Evolutionary conservation across 2,888 invertebrate species (phyloP).

Genomic region (Bibio marci): DNA sequence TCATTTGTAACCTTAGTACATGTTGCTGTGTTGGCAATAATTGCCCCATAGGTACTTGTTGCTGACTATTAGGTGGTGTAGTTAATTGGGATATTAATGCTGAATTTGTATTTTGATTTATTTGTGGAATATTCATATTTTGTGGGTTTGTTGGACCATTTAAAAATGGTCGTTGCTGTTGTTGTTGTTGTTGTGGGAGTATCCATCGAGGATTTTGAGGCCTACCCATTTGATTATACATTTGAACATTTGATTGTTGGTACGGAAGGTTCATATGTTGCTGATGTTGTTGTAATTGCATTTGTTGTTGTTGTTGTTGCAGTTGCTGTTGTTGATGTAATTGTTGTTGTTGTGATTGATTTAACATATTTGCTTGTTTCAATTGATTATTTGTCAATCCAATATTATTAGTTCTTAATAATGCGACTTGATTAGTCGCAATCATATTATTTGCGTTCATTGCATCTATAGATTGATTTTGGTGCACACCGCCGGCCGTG

Average conservation of each 20-base stretch:
- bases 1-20: not conserved
- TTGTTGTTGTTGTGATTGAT: not conserved
- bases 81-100: conserved; percentile 45
- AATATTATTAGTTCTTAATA: too few species aligned
- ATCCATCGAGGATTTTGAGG: conserved; percentile 12
- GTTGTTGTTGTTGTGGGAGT: conserved; percentile 9
- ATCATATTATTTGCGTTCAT: too few species aligned
- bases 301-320: conserved; percentile 2
- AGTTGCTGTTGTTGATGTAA: not conserved
- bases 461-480: too few species aligned
- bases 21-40: not conserved
- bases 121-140: conserved; percentile 16
- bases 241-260: not conserved
- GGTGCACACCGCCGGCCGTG: too few species aligned
- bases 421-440: too few species aligned
- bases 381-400: too few species aligned
- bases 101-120: conserved; percentile 30
- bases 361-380: too few species aligned
- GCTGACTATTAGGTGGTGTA: conserved; percentile 32
- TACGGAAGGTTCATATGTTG: not conserved
- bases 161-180: conserved; percentile 17
- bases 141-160: conserved; percentile 6
- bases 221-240: not conserved
- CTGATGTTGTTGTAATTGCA: conserved; percentile 1
- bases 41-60: conserved; percentile 8